These are phyloP conservation scores for Branchinecta lynchi DNA, from an alignment of 1,140 invertebrate genomes.

Conservation along the genomic window DNA sequence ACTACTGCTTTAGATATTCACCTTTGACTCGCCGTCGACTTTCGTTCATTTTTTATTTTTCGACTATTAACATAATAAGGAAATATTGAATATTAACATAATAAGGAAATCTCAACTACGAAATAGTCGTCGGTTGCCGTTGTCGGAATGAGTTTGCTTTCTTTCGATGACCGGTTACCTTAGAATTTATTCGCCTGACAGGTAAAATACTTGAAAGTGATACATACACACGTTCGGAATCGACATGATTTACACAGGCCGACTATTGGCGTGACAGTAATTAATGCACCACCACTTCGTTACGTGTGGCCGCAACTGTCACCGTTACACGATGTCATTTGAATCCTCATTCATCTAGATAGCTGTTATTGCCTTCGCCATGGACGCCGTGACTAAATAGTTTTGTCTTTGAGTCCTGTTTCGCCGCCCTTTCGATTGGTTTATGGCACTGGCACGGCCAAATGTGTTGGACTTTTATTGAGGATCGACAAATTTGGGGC, in stretches of 20 bases:
- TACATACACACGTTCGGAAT: background rate
- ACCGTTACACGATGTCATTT: background rate
- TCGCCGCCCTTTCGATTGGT: background rate
- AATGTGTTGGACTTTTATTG: constrained; percentile 8
- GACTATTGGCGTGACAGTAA: background rate
- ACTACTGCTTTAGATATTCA: too few species aligned
- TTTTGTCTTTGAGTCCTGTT: constrained; percentile 2
- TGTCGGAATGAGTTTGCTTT: too few species aligned
- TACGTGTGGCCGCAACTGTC: background rate
- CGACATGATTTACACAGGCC: background rate
- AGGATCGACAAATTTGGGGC: background rate
- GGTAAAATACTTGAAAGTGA: background rate
- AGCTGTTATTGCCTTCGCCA: constrained; percentile 8
- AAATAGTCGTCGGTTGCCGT: too few species aligned
- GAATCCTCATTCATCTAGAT: background rate
- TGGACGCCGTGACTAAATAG: background rate
- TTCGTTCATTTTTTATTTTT: too few species aligned
- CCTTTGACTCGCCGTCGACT: too few species aligned
- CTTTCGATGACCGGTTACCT: too few species aligned
- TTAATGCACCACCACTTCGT: background rate
- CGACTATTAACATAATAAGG: too few species aligned
- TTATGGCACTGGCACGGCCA: background rate
- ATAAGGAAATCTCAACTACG: too few species aligned
- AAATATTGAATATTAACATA: too few species aligned
- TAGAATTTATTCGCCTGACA: background rate